Evolutionary conservation across 2,113 vertebrate species (phyloP).

Genomic region (Romanogobio albipinnatus): DNA sequence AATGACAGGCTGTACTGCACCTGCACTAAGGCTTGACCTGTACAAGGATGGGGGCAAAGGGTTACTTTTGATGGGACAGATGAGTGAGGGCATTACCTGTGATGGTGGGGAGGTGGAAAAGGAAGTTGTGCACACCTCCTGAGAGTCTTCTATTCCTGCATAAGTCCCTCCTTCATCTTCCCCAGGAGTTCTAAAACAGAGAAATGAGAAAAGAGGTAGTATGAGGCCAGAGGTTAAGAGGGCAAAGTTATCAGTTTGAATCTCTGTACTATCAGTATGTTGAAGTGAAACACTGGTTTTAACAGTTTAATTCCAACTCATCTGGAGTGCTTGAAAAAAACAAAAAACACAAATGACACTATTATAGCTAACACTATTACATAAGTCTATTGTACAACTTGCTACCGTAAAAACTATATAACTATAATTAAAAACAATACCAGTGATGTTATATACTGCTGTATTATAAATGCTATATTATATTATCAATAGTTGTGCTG

Average conservation of each 20-base stretch:
- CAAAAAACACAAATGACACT: no score
- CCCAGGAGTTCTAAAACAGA: slow-evolving; percentile 72
- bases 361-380: no score
- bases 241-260: background rate
- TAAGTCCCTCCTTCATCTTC: slow-evolving; percentile 84
- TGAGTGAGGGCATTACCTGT: slow-evolving; percentile 77
- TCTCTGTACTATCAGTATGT: background rate
- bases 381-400: background rate
- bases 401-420: background rate
- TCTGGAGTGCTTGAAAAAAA: background rate
- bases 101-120: slow-evolving; percentile 98
- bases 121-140: slow-evolving; percentile 96
- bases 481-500: background rate
- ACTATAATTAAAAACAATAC: background rate
- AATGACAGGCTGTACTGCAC: background rate
- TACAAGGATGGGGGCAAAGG: background rate
- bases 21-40: background rate
- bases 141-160: slow-evolving; percentile 91
- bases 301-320: no score
- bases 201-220: background rate
- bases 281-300: background rate
- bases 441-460: background rate
- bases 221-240: background rate
- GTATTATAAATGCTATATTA: background rate
- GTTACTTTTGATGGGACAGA: background rate